Conservation (phyloP, 2,797 vertebrate genomes). For the Myoxocephalus aenaeus region DNA sequence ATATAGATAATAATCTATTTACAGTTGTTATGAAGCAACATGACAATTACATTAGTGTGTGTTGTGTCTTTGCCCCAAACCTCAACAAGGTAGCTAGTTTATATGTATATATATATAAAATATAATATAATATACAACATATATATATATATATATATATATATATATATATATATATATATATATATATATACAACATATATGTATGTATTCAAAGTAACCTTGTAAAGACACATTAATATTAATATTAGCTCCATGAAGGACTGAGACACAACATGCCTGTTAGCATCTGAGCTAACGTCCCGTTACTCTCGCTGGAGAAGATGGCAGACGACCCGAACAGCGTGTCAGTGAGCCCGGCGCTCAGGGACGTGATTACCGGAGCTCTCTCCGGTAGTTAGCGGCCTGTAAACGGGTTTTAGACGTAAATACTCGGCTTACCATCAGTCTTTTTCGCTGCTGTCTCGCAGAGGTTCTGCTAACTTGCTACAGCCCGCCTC, state of each 20-base stretch:
- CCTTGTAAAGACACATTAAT: not conserved
- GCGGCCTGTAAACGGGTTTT: not conserved
- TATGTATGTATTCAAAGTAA: not conserved
- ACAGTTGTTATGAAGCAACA: no score
- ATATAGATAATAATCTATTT: no score
- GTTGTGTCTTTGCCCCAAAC: not conserved
- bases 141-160: not conserved
- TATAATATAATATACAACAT: no score
- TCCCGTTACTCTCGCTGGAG: constrained; percentile 7
- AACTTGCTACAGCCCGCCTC: constrained; percentile 9
- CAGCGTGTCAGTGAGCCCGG: not conserved
- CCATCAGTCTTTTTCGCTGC: constrained; percentile 65
- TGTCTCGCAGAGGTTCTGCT: constrained; percentile 13
- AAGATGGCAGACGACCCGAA: not conserved
- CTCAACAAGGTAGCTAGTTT: not conserved
- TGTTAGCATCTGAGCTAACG: constrained; percentile 54
- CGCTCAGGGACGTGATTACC: not conserved
- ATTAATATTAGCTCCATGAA: no score
- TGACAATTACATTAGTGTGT: no score
- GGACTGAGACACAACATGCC: no score
- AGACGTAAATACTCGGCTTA: constrained; percentile 37
- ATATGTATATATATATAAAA: not conserved
- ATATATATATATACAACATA: not conserved
- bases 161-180: not conserved
- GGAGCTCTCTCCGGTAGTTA: not conserved